Evolutionary conservation across 2,113 vertebrate species (phyloP), one percentile per base, ranked within the genome.

Genomic region (Upupa epops): DNA sequence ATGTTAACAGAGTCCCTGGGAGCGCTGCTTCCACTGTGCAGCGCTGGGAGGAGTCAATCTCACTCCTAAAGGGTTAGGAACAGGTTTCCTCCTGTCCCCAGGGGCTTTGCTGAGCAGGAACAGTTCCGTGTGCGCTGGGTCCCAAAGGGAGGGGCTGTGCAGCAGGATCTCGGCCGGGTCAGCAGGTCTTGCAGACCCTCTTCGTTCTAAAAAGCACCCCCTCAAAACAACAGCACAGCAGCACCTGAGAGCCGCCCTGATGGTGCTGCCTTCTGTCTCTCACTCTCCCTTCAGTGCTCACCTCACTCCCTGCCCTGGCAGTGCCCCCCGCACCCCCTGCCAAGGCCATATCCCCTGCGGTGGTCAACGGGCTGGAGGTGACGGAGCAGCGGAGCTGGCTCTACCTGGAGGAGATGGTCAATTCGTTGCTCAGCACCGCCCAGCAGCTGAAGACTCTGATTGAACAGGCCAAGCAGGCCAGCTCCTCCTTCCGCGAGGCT

Each of bases 371-470:
- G 45, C 95, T 99, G 93, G 99, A 99, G 74, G 94, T 97, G 91
- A 95, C 96, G 0, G 98, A 99, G 66, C 98, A 97, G 72, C 97
- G 98, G 60, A 98, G 97, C 78, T 99, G 99, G 99, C 85, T 98
- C 8, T 98, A 98, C 97, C 95, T 99, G 93, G 99, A 99, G 61
- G 99, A 99, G 96, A 97, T 98, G 94, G 98, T 99, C 85, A 98
- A 98, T 86, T 99, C 98, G 0, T 91, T 99, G 94, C 96, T 99
- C 87, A 98, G 16, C 97, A 99, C 98, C 0, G 98, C 98, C 1
- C 99, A 99, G 97, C 99, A 99, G 94, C 98, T 99, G 86, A 99
- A 99, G 97, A 96, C 95, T 1, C 94, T 99, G 52, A 98, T 99
- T 2, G 98, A 99, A 46, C 99, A 99, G 93, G 98, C 98, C 87